Evolutionary conservation across 2,888 invertebrate species (phyloP).

Genomic region (Hirtodrosophila histrioides): DNA sequence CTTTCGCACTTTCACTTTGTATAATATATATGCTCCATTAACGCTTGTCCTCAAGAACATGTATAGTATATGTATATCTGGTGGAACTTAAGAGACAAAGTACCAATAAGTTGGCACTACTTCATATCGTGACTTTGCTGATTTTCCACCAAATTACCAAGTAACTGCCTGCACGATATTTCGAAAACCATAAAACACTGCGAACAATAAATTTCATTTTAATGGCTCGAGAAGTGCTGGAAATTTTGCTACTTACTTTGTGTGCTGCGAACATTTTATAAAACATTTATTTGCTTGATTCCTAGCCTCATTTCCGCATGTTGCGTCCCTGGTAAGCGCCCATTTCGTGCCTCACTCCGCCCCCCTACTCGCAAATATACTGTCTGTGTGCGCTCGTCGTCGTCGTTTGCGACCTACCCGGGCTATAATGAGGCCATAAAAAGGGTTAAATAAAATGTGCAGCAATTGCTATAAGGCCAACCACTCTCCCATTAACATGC

Average conservation of each 20-base stretch:
- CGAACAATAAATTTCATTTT: conserved; percentile 78
- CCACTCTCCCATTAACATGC: not conserved
- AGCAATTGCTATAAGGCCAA: conserved; percentile 68
- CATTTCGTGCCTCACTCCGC: conserved; percentile 41
- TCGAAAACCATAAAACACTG: conserved; percentile 71
- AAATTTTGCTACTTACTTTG: conserved; percentile 57
- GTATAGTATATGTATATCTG: conserved; percentile 19
- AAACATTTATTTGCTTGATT: conserved; percentile 81
- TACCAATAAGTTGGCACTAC: conserved; percentile 38
- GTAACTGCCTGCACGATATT: conserved; percentile 28
- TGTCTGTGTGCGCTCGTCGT: conserved; percentile 46
- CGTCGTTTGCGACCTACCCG: conserved; percentile 22
- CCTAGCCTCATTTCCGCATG: conserved; percentile 76
- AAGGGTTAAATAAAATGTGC: conserved; percentile 80
- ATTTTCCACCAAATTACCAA: conserved; percentile 54
- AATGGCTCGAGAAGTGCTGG: conserved; percentile 70
- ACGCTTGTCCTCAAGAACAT: not conserved
- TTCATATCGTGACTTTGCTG: conserved; percentile 41
- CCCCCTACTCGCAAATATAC: conserved; percentile 46
- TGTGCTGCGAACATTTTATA: conserved; percentile 74
- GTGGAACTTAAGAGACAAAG: conserved; percentile 16
- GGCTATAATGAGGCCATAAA: conserved; percentile 78
- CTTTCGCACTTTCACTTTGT: no score
- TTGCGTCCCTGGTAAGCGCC: conserved; percentile 25
- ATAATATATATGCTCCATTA: not conserved